These are phyloP conservation scores for Pachyrhynchus sulphureomaculatus DNA, from an alignment of 1,140 invertebrate species.

Conservation along the genomic window DNA sequence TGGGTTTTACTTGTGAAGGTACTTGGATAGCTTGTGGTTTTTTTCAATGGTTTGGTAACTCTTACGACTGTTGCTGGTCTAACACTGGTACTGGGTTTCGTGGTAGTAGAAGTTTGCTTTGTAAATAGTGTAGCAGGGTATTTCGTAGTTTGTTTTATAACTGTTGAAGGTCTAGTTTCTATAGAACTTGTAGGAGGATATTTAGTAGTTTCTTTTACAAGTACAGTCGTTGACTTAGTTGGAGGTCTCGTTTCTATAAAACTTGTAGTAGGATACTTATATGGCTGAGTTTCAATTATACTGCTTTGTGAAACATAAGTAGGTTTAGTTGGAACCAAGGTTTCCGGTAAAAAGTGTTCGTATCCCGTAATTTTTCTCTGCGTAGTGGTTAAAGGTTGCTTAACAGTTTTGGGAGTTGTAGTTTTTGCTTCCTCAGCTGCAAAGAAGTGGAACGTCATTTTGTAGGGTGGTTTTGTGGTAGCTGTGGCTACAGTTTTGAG, in stretches of 20 bases:
- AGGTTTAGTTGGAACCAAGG: too few relatives aligned
- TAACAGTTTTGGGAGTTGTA: constrained; percentile 3
- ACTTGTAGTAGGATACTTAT: too few relatives aligned
- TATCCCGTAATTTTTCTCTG: background rate
- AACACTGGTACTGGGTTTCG: background rate
- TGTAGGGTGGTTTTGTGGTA: constrained; percentile 11
- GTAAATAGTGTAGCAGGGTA: background rate
- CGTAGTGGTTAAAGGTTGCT: background rate
- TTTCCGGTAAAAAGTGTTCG: background rate
- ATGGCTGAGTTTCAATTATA: too few relatives aligned
- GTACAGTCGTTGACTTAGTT: too few relatives aligned
- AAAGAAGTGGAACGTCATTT: constrained; percentile 31
- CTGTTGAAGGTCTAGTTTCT: too few relatives aligned
- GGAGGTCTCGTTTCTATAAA: too few relatives aligned
- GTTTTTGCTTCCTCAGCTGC: constrained; percentile 28
- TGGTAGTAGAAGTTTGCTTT: background rate
- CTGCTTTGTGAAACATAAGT: background rate
- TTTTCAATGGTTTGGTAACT: background rate
- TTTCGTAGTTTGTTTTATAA: background rate
- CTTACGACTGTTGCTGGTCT: background rate
- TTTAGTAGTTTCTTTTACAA: too few relatives aligned
- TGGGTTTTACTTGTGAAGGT: background rate
- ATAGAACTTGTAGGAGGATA: too few relatives aligned
- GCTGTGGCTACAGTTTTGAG: background rate
- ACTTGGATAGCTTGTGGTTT: background rate